These are phyloP conservation scores for Malurus leucopterus DNA, from an alignment of 2,797 vertebrate species.

Conservation along the genomic window DNA sequence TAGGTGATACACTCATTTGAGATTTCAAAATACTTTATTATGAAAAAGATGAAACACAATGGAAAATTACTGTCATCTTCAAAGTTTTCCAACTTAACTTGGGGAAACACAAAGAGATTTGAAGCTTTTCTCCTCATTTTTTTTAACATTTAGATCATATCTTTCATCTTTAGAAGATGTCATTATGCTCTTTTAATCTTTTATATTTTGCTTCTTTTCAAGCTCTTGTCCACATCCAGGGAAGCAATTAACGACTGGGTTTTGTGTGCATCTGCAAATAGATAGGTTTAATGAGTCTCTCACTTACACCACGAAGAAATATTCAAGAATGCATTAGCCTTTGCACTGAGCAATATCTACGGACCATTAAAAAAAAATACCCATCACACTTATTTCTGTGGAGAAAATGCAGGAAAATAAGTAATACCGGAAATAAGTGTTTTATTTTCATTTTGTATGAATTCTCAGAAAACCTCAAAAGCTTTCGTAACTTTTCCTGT, in stretches of 20 bases:
- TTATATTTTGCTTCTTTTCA: neutral
- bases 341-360: neutral
- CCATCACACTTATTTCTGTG: neutral
- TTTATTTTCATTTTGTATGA: neutral
- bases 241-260: conserved; percentile 6
- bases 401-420: neutral
- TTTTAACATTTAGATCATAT: neutral
- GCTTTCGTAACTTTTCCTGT: neutral
- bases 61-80: neutral
- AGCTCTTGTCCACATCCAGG: neutral
- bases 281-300: neutral
- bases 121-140: neutral
- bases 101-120: neutral
- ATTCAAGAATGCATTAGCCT: neutral
- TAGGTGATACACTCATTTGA: neutral
- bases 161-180: neutral
- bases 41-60: conserved; percentile 3
- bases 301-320: neutral
- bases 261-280: neutral
- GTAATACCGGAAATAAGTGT: neutral
- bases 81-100: neutral
- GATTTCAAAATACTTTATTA: neutral
- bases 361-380: neutral
- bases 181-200: conserved; percentile 8
- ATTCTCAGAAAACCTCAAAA: neutral